Base-by-base conservation (phyloP, 2,113 vertebrate genomes). In the Carlito syrichta region DNA sequence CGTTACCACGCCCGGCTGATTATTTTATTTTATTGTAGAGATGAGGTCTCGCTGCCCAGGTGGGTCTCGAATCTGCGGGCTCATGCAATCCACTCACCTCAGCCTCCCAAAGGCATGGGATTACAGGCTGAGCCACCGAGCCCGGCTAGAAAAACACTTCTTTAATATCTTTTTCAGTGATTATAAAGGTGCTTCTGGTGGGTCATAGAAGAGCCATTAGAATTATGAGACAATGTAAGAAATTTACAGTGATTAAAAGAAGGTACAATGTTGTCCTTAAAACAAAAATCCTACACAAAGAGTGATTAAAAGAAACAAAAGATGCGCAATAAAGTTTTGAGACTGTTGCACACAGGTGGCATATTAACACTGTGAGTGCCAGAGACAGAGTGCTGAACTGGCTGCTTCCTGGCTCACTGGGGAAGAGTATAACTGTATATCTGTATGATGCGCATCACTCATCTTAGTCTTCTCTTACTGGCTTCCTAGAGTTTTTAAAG, bases 321-420 rank as follows among this genome's bases (percentile, higher is more conserved):
- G 4, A 27, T 25, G 30, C 30, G 20, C 12, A 25, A 7, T 1
- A 22, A 35, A 16, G 1, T 43, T 58, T 4, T 52, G 81, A 54
- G 71, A 25, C 12, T 16, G 16, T 35, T 32, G 73, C 0, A 30
- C 5, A 25, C 2, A 17, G 45, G 54, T 20, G 2, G 52, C 25
- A 16, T 0, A 20, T 10, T 1, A 19, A n/a, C 71, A 27, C 50
- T 8, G 14, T 2, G 25, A n/a, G 23, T 3, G 40, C 30, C 14
- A 20, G 32, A 38, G 10, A n/a, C 0, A 22, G 13, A 23, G 12
- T 35, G n/a, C 66, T 2, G n/a, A 43, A 50, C 22, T 25, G 16
- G 0, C 45, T 38, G 63, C n/a, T 27, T 30, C 66, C n/a, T 0
- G 71, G 30, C 62, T 52, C 8, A 8, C 12, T 45, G 9, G 6